A percentile compares a stretch with the other conserved stretches of the same genome.
phyloP scores from a whole-genome alignment of 2,797 vertebrate genomes.

The Ispidina lecontei region DNA sequence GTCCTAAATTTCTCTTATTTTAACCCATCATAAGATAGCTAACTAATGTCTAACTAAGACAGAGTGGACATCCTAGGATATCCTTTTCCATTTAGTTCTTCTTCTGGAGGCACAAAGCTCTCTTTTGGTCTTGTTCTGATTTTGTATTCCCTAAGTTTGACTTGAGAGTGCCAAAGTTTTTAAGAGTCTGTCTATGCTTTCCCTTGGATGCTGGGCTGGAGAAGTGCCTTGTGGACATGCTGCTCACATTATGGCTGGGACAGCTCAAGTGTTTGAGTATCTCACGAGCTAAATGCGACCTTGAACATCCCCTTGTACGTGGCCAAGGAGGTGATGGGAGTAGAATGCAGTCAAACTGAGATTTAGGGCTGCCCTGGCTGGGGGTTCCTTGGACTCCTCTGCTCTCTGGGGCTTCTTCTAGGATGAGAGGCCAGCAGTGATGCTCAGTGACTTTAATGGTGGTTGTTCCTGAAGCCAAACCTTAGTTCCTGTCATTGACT shows the following conservation, averaged over 20 bases:
- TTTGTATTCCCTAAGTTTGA: not conserved
- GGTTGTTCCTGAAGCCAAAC: not conserved
- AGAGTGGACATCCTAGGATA: not conserved
- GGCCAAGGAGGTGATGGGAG: not conserved
- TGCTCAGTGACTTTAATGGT: not conserved
- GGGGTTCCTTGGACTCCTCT: not conserved
- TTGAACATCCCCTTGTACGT: not conserved
- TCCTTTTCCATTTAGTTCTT: not conserved
- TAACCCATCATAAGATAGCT: not conserved
- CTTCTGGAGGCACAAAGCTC: not conserved
- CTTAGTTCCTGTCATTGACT: not conserved
- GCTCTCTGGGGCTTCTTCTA: not conserved
- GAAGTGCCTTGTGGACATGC: not conserved
- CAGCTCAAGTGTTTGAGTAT: not conserved
- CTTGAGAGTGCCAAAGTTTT: not conserved
- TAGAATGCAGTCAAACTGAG: not conserved
- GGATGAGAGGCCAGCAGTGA: not conserved
- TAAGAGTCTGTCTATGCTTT: not conserved
- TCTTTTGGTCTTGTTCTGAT: not conserved
- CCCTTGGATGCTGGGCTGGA: not conserved
- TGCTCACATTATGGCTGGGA: accelerated
- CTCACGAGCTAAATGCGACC: not conserved
- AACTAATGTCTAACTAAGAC: too few species aligned
- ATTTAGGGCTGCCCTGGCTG: not conserved
- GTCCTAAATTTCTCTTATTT: not conserved